These are phyloP conservation scores for Platycercus adscitus DNA, from an alignment of 2,113 vertebrate genomes.

Conservation along the genomic window DNA sequence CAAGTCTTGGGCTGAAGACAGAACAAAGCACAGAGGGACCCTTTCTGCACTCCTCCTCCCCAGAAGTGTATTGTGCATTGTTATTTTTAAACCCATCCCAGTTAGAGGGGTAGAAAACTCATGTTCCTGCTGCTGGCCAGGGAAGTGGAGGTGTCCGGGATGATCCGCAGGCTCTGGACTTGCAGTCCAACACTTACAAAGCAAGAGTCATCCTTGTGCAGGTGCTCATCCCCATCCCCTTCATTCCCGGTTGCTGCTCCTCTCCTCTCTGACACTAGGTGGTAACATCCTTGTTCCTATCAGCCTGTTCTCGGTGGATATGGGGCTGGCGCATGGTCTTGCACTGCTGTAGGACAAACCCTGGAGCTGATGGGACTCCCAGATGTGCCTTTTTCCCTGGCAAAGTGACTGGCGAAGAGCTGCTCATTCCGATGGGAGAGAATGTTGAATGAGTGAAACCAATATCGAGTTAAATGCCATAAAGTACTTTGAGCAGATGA, in stretches of 20 bases:
- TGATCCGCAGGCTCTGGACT: neutral
- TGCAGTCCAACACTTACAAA: rapidly evolving
- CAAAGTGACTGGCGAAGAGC: neutral
- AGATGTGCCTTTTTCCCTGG: neutral
- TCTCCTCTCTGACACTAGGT: neutral
- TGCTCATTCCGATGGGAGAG: neutral
- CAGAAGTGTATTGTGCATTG: rapidly evolving
- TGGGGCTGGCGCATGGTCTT: rapidly evolving
- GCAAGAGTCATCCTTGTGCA: neutral
- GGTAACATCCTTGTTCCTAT: neutral
- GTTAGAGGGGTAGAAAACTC: neutral
- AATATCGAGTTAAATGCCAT: rapidly evolving
- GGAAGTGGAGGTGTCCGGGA: neutral
- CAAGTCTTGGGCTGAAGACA: rapidly evolving
- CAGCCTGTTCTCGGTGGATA: rapidly evolving
- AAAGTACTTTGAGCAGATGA: neutral
- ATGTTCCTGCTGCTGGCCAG: neutral
- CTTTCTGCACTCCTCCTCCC: neutral
- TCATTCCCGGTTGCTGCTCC: neutral
- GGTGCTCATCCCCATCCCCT: neutral
- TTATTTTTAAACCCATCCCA: neutral
- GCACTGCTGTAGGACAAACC: rapidly evolving
- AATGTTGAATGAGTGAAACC: rapidly evolving
- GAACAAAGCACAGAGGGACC: neutral
- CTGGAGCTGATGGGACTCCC: neutral